These are phyloP conservation scores for Hoplias malabaricus DNA, from an alignment of 2,113 vertebrate species.

Conservation along the genomic window DNA sequence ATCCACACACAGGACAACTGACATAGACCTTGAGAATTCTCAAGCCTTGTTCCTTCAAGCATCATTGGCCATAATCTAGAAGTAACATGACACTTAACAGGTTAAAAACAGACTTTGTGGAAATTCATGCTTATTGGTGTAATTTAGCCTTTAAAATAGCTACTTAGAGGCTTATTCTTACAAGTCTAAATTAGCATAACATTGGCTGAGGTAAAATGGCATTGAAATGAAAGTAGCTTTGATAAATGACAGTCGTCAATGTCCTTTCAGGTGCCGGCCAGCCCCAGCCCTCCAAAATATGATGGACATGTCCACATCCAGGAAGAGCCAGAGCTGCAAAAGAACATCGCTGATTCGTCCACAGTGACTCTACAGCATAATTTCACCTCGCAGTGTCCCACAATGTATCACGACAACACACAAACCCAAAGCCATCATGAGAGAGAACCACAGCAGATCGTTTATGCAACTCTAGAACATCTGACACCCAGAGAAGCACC, in stretches of 20 bases:
- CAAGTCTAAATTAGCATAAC: too few species aligned
- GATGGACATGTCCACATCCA: not conserved
- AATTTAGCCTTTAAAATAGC: too few species aligned
- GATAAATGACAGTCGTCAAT: not conserved
- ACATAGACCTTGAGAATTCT: too few species aligned
- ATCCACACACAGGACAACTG: too few species aligned
- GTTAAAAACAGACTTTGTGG: too few species aligned
- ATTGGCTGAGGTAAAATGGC: too few species aligned
- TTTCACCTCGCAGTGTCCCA: not conserved
- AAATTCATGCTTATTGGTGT: too few species aligned
- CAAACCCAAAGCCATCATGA: not conserved
- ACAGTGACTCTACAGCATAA: not conserved
- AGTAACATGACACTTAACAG: too few species aligned
- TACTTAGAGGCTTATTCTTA: too few species aligned
- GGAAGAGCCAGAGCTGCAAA: not conserved
- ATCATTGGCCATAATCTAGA: too few species aligned
- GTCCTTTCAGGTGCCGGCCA: not conserved
- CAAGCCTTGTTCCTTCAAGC: too few species aligned
- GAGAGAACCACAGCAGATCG: not conserved
- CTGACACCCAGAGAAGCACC: not conserved
- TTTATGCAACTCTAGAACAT: conserved; percentile 26
- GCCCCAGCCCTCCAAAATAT: not conserved
- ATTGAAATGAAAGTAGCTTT: too few species aligned
- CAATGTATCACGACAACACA: not conserved
- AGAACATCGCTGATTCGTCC: not conserved